Percentiles rank a stretch among this genome's conserved stretches.
These are phyloP conservation scores for Drosophila borealis DNA, from an alignment of 2,888 invertebrate genomes.

Conservation along the genomic window DNA sequence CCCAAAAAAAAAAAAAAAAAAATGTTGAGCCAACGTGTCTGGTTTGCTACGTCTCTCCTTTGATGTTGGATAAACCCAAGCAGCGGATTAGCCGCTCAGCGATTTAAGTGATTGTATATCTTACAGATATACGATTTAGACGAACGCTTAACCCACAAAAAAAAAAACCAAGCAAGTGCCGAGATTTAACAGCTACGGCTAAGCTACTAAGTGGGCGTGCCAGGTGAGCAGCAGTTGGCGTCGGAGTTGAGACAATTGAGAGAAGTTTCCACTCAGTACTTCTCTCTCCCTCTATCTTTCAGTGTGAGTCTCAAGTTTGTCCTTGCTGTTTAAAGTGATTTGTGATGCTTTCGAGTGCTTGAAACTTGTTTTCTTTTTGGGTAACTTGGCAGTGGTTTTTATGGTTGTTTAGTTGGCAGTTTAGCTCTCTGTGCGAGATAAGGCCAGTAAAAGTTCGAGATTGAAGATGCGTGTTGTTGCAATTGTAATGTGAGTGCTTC, in stretches of 20 bases:
- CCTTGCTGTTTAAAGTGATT: constrained; percentile 76
- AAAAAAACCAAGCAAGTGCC: constrained; percentile 55
- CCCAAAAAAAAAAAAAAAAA: constrained; percentile 8
- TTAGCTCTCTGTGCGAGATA: constrained; percentile 55
- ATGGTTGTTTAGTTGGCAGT: constrained; percentile 73
- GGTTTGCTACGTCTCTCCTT: constrained; percentile 40
- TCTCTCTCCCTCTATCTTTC: constrained; percentile 9
- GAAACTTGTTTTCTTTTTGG: constrained; percentile 63
- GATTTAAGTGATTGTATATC: constrained; percentile 81
- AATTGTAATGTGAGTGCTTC: constrained; percentile 51
- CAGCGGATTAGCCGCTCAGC: constrained; percentile 77
- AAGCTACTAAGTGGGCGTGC: constrained; percentile 68
- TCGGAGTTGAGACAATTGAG: constrained; percentile 39
- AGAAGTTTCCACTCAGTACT: constrained; percentile 22
- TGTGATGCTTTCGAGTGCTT: constrained; percentile 72
- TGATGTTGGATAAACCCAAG: constrained; percentile 69
- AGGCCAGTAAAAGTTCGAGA: constrained; percentile 54
- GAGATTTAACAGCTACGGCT: constrained; percentile 75
- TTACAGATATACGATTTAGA: constrained; percentile 65
- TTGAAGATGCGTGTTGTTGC: constrained; percentile 60
- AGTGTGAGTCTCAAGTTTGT: constrained; percentile 54
- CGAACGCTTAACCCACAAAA: constrained; percentile 13
- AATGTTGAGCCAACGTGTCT: constrained; percentile 10
- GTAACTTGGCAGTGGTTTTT: constrained; percentile 69
- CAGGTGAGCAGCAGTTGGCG: constrained; percentile 44